A percentile compares a stretch with the other conserved stretches of the same genome.
phyloP scores from a whole-genome alignment of 1,140 invertebrate genomes.

The Plutomurus gul region DNA sequence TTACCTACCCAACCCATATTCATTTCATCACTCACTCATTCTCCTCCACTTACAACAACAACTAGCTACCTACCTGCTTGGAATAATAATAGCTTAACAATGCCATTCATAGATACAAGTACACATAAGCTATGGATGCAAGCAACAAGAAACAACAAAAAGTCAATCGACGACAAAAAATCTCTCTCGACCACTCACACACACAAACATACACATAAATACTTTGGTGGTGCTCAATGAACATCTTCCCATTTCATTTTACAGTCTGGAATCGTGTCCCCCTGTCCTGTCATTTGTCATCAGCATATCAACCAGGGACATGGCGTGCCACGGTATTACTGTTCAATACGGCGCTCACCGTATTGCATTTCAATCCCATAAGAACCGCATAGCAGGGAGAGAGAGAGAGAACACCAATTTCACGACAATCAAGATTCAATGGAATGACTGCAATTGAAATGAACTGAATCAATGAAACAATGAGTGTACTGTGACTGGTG shows the following conservation, averaged over 20 bases:
- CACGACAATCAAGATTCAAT: neutral
- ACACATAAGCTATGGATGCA: neutral
- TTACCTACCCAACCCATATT: neutral
- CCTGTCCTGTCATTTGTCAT: conserved; percentile 28
- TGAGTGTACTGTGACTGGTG: too few relatives aligned
- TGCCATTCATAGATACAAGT: neutral
- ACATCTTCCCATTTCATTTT: conserved; percentile 20
- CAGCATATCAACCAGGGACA: neutral
- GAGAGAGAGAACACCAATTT: neutral
- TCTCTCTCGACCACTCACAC: neutral
- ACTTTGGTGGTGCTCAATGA: neutral
- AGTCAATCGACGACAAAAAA: neutral
- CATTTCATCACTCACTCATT: conserved; percentile 3
- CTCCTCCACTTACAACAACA: neutral
- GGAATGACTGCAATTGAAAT: neutral
- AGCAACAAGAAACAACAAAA: neutral
- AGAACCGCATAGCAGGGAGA: too few relatives aligned
- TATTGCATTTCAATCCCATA: too few relatives aligned
- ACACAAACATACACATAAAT: neutral
- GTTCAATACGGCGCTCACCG: neutral
- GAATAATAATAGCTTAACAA: neutral
- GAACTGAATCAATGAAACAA: conserved; percentile 30
- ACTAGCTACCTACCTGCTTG: conserved; percentile 17
- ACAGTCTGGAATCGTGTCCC: conserved; percentile 16
- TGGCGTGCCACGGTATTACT: neutral